Conservation (phyloP, 2,113 vertebrate species). For the Corythornis madagascariensis region DNA sequence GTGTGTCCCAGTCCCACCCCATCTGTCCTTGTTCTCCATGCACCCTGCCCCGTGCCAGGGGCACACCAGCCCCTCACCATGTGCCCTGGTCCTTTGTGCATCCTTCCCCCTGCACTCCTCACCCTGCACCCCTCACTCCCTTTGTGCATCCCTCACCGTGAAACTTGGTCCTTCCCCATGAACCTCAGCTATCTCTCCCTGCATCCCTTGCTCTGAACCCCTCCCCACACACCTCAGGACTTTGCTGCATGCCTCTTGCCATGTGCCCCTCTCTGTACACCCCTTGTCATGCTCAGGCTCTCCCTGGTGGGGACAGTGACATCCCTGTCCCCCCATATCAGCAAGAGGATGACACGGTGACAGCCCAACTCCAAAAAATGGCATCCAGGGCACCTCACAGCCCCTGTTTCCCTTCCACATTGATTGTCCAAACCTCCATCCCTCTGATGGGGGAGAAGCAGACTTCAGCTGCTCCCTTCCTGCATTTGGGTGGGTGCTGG, state of each 20-base stretch:
- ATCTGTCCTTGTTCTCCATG: accelerated
- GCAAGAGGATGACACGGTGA: not conserved
- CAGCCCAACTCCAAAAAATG: accelerated
- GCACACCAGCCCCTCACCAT: not conserved
- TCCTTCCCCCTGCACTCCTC: not conserved
- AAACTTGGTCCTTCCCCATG: not conserved
- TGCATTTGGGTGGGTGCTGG: not conserved
- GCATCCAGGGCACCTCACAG: not conserved
- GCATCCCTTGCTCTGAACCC: not conserved
- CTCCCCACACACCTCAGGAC: not conserved
- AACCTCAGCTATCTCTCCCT: not conserved
- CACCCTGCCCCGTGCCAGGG: not conserved
- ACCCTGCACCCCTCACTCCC: not conserved
- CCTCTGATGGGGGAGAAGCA: not conserved
- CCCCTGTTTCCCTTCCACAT: not conserved
- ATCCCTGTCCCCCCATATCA: no score
- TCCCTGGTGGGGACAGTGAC: not conserved
- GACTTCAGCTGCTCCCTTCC: not conserved
- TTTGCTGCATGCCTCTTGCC: accelerated
- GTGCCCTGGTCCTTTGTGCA: accelerated
- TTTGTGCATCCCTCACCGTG: accelerated
- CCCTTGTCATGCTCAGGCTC: accelerated
- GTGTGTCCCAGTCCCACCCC: accelerated
- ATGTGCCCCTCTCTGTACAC: accelerated
- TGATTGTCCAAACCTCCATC: not conserved